Conservation (phyloP, 2,888 invertebrate genomes). For the Terebella lapidaria region DNA sequence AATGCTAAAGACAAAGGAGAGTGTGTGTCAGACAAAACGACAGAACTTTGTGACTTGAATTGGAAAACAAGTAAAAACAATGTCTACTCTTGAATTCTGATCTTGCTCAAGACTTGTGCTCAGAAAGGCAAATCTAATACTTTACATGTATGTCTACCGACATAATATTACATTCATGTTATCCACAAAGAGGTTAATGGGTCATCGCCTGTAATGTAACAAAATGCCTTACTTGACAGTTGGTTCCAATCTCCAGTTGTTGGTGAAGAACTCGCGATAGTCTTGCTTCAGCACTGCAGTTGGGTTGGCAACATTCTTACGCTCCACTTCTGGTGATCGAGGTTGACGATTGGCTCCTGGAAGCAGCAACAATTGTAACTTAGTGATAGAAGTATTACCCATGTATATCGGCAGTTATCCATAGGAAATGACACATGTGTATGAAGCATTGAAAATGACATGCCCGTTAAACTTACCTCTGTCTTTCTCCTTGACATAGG, state of each 20-base stretch:
- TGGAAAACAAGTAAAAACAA: too few relatives aligned
- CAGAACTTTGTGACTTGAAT: too few relatives aligned
- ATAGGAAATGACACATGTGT: too few relatives aligned
- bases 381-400: neutral
- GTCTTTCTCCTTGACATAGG: conserved; percentile 84
- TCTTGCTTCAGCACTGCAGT: conserved; percentile 60
- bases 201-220: too few relatives aligned
- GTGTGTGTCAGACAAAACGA: too few relatives aligned
- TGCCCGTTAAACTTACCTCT: conserved; percentile 63
- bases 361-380: neutral
- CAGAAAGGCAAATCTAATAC: too few relatives aligned
- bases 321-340: conserved; percentile 41
- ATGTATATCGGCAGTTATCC: too few relatives aligned
- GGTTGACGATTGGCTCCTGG: conserved; percentile 4
- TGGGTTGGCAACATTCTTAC: conserved; percentile 41
- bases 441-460: neutral
- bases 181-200: too few relatives aligned
- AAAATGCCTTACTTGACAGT: conserved; percentile 46
- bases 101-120: neutral
- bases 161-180: too few relatives aligned
- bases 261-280: conserved; percentile 84
- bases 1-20: too few relatives aligned
- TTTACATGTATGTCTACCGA: too few relatives aligned
- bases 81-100: too few relatives aligned
- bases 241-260: conserved; percentile 94